Base-by-base conservation (phyloP, 2,888 invertebrate species). In the Hedya salicella region DNA sequence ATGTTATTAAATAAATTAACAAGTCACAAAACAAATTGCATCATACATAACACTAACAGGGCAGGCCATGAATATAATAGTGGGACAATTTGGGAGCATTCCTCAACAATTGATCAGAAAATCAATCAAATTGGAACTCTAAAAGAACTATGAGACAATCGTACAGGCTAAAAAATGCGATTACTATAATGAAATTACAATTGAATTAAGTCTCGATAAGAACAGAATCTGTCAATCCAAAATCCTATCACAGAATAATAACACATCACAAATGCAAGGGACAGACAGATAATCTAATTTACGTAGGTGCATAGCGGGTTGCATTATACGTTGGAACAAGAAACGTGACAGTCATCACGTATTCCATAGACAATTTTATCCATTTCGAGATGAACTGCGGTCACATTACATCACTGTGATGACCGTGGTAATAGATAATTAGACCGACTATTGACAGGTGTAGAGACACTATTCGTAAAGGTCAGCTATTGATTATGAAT, bases 351-450 rank as follows among this genome's bases (percentile, higher is more conserved):
- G 19, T 6, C 42, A 19, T 63, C 63, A 56, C 63, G 63, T 49
- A 30, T 56, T 14, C 42, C 19, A 39, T 40, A 49, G 49, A 59
- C 52, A 52, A 36, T 59, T 48, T 48, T 14, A 39, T 46, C 17
- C n/a, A 32, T 56, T 42, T 59, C 9, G 40, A 56, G 30, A 46
- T 21, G 50, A 14, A 46, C 14, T 44, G 56, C 21, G 50, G 16
- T 49, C 49, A 50, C 16, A 13, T 66, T 64, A 52, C 53, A 14
- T 53, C 46, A 60, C 16, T 52, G n/a, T 53, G 19, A 65, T 30
- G 65, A 48, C 60, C 65, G 60, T 30, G 30, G 50, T 49, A 66
- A 65, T 52, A 25, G 36, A 49, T 66, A 53, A 60, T 60, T 60
- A 60, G 16, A 53, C 32, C 19, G 61, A 16, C 62, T 36, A 50